Percentiles rank a stretch among this genome's conserved stretches.
Evolutionary conservation across 1,140 invertebrate species (phyloP).

Genomic region (Hydropsyche tenuis): DNA sequence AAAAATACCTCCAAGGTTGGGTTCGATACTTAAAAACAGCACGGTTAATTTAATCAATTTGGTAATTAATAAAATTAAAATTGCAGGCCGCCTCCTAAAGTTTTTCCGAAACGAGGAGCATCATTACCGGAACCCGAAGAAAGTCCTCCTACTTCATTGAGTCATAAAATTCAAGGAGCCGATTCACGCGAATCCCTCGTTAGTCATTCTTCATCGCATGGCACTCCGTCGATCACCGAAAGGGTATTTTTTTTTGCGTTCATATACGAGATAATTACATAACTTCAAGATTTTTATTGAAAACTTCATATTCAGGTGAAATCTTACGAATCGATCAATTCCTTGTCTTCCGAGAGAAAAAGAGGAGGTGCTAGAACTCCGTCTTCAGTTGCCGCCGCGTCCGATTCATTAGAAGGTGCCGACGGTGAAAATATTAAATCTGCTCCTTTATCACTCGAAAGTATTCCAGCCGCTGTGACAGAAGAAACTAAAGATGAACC

Average conservation of each 20-base stretch:
- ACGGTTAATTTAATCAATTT: not conserved
- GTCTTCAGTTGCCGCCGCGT: slow-evolving; percentile 51
- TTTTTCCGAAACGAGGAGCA: slow-evolving; percentile 63
- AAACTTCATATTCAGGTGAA: slow-evolving; percentile 60
- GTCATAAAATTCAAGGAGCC: slow-evolving; percentile 56
- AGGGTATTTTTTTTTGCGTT: slow-evolving; percentile 53
- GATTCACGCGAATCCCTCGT: slow-evolving; percentile 60
- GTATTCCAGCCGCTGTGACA: slow-evolving; percentile 55
- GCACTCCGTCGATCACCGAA: slow-evolving; percentile 61
- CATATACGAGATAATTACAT: not conserved
- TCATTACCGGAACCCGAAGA: slow-evolving; percentile 65
- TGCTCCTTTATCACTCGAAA: slow-evolving; percentile 59
- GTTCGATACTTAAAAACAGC: not conserved
- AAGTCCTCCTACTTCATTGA: slow-evolving; percentile 59
- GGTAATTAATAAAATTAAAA: not conserved
- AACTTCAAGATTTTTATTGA: not conserved
- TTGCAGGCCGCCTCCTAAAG: slow-evolving; percentile 68
- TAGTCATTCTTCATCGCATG: slow-evolving; percentile 57
- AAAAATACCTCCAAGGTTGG: slow-evolving; percentile 68
- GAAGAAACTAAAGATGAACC: slow-evolving; percentile 72
- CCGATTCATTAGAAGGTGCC: slow-evolving; percentile 54
- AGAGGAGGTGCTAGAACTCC: slow-evolving; percentile 60
- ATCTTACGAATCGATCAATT: slow-evolving; percentile 68
- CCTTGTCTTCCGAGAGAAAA: slow-evolving; percentile 62
- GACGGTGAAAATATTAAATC: slow-evolving; percentile 59